Base-by-base conservation (phyloP, 2,797 vertebrate genomes). In the Sebastolobus altivelis region DNA sequence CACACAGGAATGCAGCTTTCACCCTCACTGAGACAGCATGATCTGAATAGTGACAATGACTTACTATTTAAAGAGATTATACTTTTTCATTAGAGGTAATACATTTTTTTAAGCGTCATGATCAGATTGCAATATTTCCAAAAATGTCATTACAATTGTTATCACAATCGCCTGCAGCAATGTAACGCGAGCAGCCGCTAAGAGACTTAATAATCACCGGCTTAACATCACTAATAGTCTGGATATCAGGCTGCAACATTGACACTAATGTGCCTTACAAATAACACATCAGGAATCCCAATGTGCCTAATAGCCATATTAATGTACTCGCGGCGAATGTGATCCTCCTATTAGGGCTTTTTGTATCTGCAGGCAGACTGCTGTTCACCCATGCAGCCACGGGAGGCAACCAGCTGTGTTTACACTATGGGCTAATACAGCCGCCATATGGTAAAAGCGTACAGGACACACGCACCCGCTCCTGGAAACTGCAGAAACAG, bases 361-460 rank as follows among this genome's bases (percentile, higher is more conserved):
- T 55, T 80, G 63, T 78, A 54, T 72, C 40, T 83, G 68, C 67
- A 54, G 72, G 70, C 70, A 75, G 77, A n/a, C 83, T 92, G 91
- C 82, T 84, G 86, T 90, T 91, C 87, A 66, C 72, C 80, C 58
- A 3, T 76, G 79, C 72, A 81, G 79, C 89, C 89, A 88, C 77
- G 7, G 84, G 90, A 88, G 83, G 91, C 88, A 88, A 86, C 72
- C 80, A 88, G 89, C 90, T 92, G 90, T 92, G 87, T 93, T 91
- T 87, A 86, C 85, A 78, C 80, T 85, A 80, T 66, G 77, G 66
- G 63, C 65, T 75, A 56, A 86, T 72, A 75, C 72, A 84, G 81
- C 75, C 18, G 72, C 85, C 90, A 91, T 92, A 92, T 88, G 89
- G 89, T 82, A 74, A 52, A 46, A 46, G 65, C 80, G 63, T 60